A percentile compares a stretch with the other conserved stretches of the same genome.
Evolutionary conservation across 2,797 vertebrate species (phyloP).

Genomic region (Pangasius djambal): DNA sequence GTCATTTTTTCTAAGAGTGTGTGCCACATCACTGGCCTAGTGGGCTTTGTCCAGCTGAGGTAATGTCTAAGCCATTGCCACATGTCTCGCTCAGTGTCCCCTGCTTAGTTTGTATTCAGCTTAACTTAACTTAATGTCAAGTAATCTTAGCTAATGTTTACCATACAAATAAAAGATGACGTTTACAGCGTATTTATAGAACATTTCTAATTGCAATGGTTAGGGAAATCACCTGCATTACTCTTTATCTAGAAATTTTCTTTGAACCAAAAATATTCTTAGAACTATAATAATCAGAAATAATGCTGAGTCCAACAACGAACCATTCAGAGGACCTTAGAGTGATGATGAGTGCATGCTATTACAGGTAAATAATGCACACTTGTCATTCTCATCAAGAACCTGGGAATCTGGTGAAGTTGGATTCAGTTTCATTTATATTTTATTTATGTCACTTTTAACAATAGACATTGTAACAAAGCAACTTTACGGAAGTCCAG

Average conservation of each 20-base stretch:
- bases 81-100: slow-evolving; percentile 33
- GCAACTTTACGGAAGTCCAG: not conserved
- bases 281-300: not conserved
- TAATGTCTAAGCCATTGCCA: slow-evolving; percentile 56
- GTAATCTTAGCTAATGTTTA: slow-evolving; percentile 6
- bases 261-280: not conserved
- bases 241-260: not conserved
- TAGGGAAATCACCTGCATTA: not conserved
- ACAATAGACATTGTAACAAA: not conserved
- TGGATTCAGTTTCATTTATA: not conserved
- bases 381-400: not conserved
- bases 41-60: slow-evolving; percentile 42
- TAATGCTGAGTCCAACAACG: not conserved
- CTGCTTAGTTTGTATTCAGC: not conserved
- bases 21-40: not conserved
- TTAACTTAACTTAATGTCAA: not conserved
- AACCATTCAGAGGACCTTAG: too few relatives aligned
- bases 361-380: not conserved
- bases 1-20: not conserved
- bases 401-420: not conserved
- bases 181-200: not conserved
- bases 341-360: not conserved
- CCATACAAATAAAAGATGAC: not conserved
- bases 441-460: not conserved
- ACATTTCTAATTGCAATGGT: not conserved